A percentile compares a stretch with the other conserved stretches of the same genome.
These are phyloP conservation scores for Myotis planiceps DNA, from an alignment of 2,797 vertebrate species.

Conservation along the genomic window DNA sequence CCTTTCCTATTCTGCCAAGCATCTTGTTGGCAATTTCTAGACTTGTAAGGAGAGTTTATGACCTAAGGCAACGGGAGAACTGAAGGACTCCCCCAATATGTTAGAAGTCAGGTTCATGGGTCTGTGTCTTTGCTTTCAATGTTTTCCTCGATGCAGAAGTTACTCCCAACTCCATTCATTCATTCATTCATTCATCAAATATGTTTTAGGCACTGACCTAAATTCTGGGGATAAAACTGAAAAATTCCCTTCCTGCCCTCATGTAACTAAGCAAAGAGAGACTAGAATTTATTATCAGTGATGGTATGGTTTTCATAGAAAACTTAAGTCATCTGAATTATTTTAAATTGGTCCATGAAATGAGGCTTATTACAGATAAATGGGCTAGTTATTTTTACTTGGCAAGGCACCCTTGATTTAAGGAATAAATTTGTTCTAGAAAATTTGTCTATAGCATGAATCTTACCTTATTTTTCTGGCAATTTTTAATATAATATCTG, in stretches of 20 bases:
- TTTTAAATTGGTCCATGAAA: background rate
- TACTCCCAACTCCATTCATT: background rate
- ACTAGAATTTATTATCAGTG: background rate
- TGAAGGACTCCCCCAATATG: too few species aligned
- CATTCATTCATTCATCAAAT: background rate
- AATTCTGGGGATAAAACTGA: background rate
- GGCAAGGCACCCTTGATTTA: background rate
- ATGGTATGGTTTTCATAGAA: background rate
- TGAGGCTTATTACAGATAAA: background rate
- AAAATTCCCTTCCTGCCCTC: background rate
- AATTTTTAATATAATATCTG: background rate
- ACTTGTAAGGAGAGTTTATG: background rate
- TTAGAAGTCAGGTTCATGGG: background rate
- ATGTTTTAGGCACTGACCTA: background rate
- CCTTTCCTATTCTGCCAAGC: background rate
- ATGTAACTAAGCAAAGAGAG: background rate
- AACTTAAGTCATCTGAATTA: background rate
- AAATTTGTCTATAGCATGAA: background rate
- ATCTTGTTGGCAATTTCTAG: background rate
- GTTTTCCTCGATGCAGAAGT: background rate
- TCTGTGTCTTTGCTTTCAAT: background rate
- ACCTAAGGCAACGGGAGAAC: background rate
- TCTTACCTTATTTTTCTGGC: background rate
- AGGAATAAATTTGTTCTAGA: conserved; percentile 18
- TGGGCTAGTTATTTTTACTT: background rate